Evolutionary conservation across 2,113 vertebrate species (phyloP).

Genomic region (Vidua macroura): DNA sequence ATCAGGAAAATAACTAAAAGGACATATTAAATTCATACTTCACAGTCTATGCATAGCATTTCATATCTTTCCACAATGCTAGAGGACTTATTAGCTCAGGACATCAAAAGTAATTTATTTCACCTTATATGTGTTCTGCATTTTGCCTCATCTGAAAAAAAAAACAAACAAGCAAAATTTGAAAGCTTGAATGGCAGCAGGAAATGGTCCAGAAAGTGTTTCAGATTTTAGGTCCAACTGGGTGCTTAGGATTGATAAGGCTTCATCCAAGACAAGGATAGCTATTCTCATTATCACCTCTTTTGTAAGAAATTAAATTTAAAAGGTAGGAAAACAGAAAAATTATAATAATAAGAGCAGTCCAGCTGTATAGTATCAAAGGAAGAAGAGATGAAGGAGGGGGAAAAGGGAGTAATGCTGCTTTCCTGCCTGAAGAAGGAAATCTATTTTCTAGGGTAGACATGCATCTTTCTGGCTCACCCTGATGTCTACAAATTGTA

Average conservation of each 20-base stretch:
- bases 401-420: neutral
- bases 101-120: conserved; percentile 31
- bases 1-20: conserved; percentile 18
- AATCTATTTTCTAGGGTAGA: neutral
- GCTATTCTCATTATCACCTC: neutral
- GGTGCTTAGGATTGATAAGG: neutral
- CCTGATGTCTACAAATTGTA: neutral
- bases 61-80: neutral
- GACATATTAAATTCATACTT: conserved; percentile 15
- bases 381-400: neutral
- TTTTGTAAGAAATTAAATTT: neutral
- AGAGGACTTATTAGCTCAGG: neutral
- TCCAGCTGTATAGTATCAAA: neutral
- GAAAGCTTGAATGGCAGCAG: neutral
- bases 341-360: neutral
- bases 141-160: neutral
- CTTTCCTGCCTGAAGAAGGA: neutral
- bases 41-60: neutral
- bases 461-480: neutral
- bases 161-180: neutral
- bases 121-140: neutral
- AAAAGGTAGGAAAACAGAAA: neutral
- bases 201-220: neutral
- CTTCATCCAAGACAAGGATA: neutral
- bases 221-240: neutral